Conservation (phyloP, 2,113 vertebrate genomes). For the Lepus europaeus region DNA sequence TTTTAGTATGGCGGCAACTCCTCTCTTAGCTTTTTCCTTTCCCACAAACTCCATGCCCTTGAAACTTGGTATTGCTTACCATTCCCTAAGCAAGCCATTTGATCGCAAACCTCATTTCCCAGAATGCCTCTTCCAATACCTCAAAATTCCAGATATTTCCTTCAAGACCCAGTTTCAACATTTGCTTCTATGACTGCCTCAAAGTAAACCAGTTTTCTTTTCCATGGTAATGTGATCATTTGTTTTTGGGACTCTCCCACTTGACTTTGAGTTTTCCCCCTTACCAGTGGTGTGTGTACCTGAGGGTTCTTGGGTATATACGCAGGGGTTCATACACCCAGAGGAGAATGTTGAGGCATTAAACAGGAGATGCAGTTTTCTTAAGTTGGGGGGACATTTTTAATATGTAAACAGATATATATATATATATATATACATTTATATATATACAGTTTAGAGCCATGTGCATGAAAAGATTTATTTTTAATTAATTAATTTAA, state of each 20-base stretch:
- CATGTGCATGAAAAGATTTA: not conserved
- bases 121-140: not conserved
- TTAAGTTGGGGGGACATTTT: not conserved
- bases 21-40: not conserved
- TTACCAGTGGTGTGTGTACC: rapidly evolving
- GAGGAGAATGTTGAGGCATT: not conserved
- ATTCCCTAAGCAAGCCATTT: not conserved
- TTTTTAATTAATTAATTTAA: no score
- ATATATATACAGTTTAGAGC: not conserved
- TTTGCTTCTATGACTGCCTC: not conserved
- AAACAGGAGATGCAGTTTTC: not conserved
- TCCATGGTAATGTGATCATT: not conserved
- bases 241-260: not conserved
- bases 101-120: not conserved
- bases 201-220: not conserved
- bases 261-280: not conserved
- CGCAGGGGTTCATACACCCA: not conserved
- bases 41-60: not conserved
- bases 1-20: not conserved
- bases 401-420: not conserved
- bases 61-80: not conserved
- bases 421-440: not conserved
- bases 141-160: not conserved
- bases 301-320: not conserved
- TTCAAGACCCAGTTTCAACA: not conserved